Base-by-base conservation (phyloP, 2,888 invertebrate genomes). In the Drosophila hawaiiensis region DNA sequence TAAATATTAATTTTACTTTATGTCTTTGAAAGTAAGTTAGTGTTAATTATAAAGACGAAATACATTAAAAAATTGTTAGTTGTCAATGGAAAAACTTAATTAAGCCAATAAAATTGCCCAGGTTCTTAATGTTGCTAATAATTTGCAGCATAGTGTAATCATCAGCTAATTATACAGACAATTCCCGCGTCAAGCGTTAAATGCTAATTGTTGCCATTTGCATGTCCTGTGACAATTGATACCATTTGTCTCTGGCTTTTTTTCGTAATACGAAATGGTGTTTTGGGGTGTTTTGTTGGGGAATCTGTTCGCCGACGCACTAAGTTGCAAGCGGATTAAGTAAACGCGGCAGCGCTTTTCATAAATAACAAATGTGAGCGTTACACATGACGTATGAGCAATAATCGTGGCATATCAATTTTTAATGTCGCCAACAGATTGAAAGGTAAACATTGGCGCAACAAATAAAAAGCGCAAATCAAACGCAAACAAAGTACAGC, bases 281-380 rank as follows among this genome's bases (percentile, higher is more conserved):
- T 28, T 19, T 16, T 22, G 29, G 29, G 29, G 29, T 29, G 29
- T 29, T 7, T 29, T 29, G 16, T 19, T 39, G 22, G 12, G 19
- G n/a, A 19, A 25, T n/a, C 3, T 4, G 22, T 28, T 25, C 35
- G 56, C 3, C 2, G 22, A 29, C 37, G 58, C 41, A 43, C 14
- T 52, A 59, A 77, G 33, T 59, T n/a, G 53, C 47, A 12, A 29
- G 41, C 58, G 72, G 50, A 76, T 71, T 54, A 62, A 49, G 19
- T 1, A 31, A 35, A 22, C 12, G 22, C 7, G 12, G 16, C 3
- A 33, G 16, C 43, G 19, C 9, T 69, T 72, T 77, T 86, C 73
- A 89, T 86, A 73, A 90, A 85, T 85, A 90, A 58, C 69, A 90
- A 85, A 85, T 89, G 67, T 12, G 39, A 31, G 39, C 55, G 75